Base-by-base conservation (phyloP, 35 echinoderm and acorn worm genomes). In the Apostichopus parvimensis region DNA sequence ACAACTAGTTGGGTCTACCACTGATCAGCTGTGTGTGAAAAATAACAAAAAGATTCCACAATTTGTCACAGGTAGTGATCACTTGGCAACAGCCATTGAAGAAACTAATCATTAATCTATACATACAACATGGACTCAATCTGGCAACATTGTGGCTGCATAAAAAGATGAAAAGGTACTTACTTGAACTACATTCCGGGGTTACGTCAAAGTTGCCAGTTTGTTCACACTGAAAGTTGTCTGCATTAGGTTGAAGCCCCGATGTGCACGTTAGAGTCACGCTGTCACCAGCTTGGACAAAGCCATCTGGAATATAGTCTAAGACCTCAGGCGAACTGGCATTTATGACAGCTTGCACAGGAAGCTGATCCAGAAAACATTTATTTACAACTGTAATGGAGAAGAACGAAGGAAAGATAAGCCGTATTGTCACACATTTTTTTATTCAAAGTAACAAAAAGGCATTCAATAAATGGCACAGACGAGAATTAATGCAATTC, bases 271-370 rank as follows among this genome's bases (percentile, higher is more conserved):
- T 73, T 11, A 88, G 53, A 15, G 15, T 17, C 23, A 88, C 25
- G 0, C 34, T 20, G 60, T 88, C 86, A 18, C 86, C 86, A 20
- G 21, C 64, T 22, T 88, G 86, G n/a, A 88, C 64, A 72, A 88
- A 88, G 60, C 86, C 86, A 73, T 88, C 86, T 34, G n/a, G 86
- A 65, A 88, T 88, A 24, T 88, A 88, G n/a, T 21, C 86, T 10
- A 18, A 64, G 5, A 88, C 62, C 9, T 88, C 86, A 6, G 7
- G 8, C 71, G 17, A 8, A 18, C 58, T 66, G 15, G 18, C 3
- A 73, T 60, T 66, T 4, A 66, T 20, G 11, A 55, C 15, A 45
- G 18, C 45, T 54, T 34, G 24, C 58, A 5, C 24, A 18, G 21
- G 21, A 9, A 66, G 61, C 8, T 6, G 8, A 26, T 88, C 86